phyloP scores from a whole-genome alignment of 2,113 vertebrate genomes.

The Ochotona princeps region DNA sequence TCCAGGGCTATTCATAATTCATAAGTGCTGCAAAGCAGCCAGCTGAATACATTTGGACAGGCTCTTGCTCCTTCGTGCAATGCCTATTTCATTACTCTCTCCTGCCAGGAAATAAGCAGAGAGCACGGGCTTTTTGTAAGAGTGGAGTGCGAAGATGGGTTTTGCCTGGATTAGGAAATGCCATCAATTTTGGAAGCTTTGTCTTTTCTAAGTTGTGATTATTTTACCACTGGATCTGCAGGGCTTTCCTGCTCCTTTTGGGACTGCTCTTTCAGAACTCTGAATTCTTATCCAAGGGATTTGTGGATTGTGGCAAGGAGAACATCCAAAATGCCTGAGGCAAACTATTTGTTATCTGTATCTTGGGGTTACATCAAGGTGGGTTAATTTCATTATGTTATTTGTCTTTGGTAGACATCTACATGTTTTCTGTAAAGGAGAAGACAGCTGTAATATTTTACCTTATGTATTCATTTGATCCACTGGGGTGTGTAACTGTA shows the following conservation, averaged over 20 bases:
- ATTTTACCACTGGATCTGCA: conserved; percentile 54
- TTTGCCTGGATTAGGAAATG: conserved; percentile 67
- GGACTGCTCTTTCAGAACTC: conserved; percentile 80
- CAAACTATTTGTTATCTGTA: conserved; percentile 96
- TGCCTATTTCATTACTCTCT: conserved; percentile 70
- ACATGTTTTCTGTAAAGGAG: conserved; percentile 45
- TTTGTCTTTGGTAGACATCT: conserved; percentile 45
- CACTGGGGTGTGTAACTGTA: neutral
- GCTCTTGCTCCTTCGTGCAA: conserved; percentile 70
- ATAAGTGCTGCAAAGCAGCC: conserved; percentile 72
- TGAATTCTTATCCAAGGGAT: conserved; percentile 85
- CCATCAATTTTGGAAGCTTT: conserved; percentile 57
- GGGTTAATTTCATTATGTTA: conserved; percentile 84
- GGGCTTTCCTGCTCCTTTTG: conserved; percentile 68
- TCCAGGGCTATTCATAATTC: conserved; percentile 88
- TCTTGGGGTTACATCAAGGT: conserved; percentile 99
- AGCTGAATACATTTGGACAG: conserved; percentile 67
- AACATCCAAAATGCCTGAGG: conserved; percentile 95
- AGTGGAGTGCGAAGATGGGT: conserved; percentile 70
- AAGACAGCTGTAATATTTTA: conserved; percentile 19
- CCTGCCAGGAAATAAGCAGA: conserved; percentile 75
- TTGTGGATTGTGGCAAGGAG: conserved; percentile 84
- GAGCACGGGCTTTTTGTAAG: conserved; percentile 62
- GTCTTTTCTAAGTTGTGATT: conserved; percentile 53
- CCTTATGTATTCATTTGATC: conserved; percentile 3